These are phyloP conservation scores for Dione vanillae DNA, from an alignment of 2,888 invertebrate genomes.

Conservation along the genomic window DNA sequence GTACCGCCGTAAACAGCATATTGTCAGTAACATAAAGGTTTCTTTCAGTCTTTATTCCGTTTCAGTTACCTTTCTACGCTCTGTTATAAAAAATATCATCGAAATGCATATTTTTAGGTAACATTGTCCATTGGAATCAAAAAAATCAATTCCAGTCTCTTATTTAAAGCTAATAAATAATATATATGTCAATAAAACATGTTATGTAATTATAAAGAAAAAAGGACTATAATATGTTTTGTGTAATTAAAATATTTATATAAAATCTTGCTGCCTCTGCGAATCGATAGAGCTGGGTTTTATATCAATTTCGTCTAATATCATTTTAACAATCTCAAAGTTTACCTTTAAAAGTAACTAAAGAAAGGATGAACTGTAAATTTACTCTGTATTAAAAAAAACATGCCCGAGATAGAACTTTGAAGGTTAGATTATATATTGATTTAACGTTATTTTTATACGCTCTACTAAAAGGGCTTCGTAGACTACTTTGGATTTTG, in stretches of 20 bases:
- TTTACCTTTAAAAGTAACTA: constrained; percentile 27
- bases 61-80: too few relatives aligned
- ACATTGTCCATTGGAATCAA: too few relatives aligned
- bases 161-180: too few relatives aligned
- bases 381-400: constrained; percentile 26
- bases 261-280: background rate
- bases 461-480: constrained; percentile 13
- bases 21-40: too few relatives aligned
- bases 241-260: background rate
- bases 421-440: constrained; percentile 17
- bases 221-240: background rate
- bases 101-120: too few relatives aligned
- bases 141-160: too few relatives aligned
- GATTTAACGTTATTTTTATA: constrained; percentile 18
- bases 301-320: constrained; percentile 37
- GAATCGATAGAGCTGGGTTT: constrained; percentile 23
- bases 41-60: too few relatives aligned
- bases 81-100: too few relatives aligned
- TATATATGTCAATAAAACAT: too few relatives aligned
- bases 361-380: constrained; percentile 33
- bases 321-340: constrained; percentile 34
- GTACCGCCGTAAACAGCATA: too few relatives aligned
- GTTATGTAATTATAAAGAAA: background rate
- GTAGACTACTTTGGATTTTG: background rate
- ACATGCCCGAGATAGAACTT: constrained; percentile 12